Evolutionary conservation across 1,140 invertebrate genomes (phyloP).

Genomic region (Drosophila dunni): DNA sequence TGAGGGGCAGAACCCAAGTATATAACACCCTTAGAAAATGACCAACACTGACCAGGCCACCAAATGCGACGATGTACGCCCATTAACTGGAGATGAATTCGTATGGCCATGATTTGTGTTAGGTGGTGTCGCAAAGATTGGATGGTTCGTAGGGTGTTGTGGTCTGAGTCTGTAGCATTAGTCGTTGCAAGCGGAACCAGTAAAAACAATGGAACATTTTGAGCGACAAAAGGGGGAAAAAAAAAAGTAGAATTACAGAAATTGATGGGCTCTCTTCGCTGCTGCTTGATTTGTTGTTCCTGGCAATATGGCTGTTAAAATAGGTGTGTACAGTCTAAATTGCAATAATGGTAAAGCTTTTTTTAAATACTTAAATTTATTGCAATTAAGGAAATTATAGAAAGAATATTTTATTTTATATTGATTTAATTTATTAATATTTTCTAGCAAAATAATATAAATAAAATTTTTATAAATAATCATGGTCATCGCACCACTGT

Average conservation of each 20-base stretch:
- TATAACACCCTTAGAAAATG: conserved; percentile 81
- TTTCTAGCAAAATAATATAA: too few species aligned
- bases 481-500: conserved; percentile 48
- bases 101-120: conserved; percentile 77
- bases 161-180: conserved; percentile 7
- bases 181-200: conserved; percentile 47
- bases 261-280: conserved; percentile 56
- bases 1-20: conserved; percentile 44
- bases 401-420: too few species aligned
- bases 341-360: too few species aligned
- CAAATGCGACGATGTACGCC: conserved; percentile 64
- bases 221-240: conserved; percentile 42
- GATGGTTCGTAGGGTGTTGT: neutral
- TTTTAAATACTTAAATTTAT: too few species aligned
- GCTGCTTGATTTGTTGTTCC: conserved; percentile 29
- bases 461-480: neutral
- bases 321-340: conserved; percentile 43
- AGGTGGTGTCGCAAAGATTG: conserved; percentile 43
- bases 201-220: conserved; percentile 76
- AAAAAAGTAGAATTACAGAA: conserved; percentile 55
- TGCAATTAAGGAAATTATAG: too few species aligned
- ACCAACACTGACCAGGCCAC: conserved; percentile 76
- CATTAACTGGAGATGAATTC: conserved; percentile 81
- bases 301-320: conserved; percentile 64
- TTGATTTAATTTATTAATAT: neutral